These are phyloP conservation scores for Metellina segmentata DNA, from an alignment of 2,888 invertebrate genomes.

Conservation along the genomic window DNA sequence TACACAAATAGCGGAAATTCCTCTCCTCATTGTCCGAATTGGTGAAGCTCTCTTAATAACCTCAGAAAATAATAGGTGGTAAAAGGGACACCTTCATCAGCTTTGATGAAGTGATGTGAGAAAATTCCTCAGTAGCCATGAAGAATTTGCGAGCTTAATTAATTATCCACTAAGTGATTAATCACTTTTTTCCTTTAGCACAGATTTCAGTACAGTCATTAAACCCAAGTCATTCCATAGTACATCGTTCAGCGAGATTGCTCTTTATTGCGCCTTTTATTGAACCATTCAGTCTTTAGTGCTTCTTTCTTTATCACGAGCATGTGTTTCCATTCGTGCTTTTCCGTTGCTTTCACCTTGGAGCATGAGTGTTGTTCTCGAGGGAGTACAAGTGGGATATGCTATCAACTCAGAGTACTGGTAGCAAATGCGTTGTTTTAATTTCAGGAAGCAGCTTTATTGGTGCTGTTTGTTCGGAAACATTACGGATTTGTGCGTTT, in stretches of 20 bases:
- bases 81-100: neutral
- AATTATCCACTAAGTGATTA: constrained; percentile 8
- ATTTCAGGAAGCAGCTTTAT: no score
- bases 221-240: neutral
- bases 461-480: no score
- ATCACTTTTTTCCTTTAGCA: neutral
- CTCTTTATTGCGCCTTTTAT: neutral
- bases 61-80: neutral
- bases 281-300: neutral
- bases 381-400: no score
- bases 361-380: no score
- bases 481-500: no score
- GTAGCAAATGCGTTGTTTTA: no score
- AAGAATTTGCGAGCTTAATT: constrained; percentile 5
- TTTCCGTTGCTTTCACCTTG: neutral
- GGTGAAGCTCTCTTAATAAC: neutral
- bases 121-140: neutral
- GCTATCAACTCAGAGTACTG: no score
- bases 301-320: neutral
- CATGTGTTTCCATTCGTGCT: neutral
- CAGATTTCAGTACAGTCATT: neutral
- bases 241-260: neutral
- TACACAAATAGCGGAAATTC: neutral
- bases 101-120: neutral
- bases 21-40: neutral